phyloP scores from a whole-genome alignment of 2,888 invertebrate genomes.

The Drosophila multiciliata region DNA sequence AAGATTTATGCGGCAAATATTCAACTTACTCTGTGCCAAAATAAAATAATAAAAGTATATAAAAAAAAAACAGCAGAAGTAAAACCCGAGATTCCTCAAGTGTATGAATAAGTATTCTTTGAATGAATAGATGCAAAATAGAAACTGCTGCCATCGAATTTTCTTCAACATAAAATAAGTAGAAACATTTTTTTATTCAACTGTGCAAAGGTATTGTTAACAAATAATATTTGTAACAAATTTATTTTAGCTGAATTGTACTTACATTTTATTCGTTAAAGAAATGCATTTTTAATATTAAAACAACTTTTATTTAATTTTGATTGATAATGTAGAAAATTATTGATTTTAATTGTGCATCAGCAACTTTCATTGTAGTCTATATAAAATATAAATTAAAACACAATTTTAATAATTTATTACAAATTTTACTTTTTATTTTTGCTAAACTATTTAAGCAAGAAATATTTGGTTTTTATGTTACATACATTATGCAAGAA shows the following conservation, averaged over 20 bases:
- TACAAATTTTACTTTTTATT: background rate
- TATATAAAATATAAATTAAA: background rate
- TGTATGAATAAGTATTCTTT: constrained; percentile 18
- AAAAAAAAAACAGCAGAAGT: background rate
- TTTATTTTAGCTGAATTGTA: background rate
- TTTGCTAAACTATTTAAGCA: background rate
- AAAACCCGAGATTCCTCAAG: constrained; percentile 17
- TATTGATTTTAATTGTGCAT: background rate
- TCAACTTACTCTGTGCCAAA: constrained; percentile 30
- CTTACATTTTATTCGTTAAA: background rate
- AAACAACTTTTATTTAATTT: background rate
- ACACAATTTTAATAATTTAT: too few relatives aligned
- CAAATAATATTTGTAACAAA: background rate
- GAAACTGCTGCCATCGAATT: background rate
- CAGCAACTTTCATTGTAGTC: background rate
- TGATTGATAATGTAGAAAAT: background rate
- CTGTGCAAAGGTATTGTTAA: background rate
- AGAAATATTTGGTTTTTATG: background rate
- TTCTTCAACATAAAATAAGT: background rate
- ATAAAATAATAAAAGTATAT: constrained; percentile 3
- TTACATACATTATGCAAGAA: accelerated
- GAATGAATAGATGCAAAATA: background rate
- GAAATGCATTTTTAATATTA: background rate
- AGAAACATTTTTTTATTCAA: background rate
- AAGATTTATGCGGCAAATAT: constrained; percentile 69